Evolutionary conservation across 2,113 vertebrate species (phyloP).

Genomic region (Brachionichthys hirsutus): DNA sequence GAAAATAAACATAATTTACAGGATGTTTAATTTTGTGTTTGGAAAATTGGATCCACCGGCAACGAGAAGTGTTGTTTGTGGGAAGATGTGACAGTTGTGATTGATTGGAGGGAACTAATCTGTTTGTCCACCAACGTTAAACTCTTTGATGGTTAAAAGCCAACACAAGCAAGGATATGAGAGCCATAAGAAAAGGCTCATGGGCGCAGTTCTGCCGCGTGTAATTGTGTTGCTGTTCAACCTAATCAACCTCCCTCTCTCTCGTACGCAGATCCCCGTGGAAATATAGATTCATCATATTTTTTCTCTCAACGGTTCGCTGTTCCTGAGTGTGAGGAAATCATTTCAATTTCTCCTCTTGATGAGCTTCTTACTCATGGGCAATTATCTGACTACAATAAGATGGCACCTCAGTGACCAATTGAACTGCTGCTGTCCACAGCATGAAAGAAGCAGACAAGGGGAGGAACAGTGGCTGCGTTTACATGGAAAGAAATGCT

Average conservation of each 20-base stretch:
- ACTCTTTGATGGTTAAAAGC: conserved; percentile 23
- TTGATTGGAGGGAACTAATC: conserved; percentile 62
- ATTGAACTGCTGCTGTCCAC: conserved; percentile 56
- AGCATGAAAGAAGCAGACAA: conserved; percentile 31
- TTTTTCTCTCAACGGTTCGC: conserved; percentile 66
- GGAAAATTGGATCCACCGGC: conserved; percentile 64
- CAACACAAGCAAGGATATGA: neutral
- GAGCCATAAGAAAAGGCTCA: conserved; percentile 7
- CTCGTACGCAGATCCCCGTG: conserved; percentile 69
- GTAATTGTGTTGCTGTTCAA: conserved; percentile 65
- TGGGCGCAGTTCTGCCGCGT: conserved; percentile 20
- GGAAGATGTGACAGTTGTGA: conserved; percentile 30
- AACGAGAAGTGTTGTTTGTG: conserved; percentile 42
- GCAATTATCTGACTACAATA: conserved; percentile 81
- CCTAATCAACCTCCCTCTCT: conserved; percentile 76
- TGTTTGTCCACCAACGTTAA: conserved; percentile 38
- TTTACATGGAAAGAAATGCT: no score
- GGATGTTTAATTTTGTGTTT: conserved; percentile 69
- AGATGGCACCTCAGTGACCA: conserved; percentile 69
- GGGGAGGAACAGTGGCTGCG: conserved; percentile 9
- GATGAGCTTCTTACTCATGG: conserved; percentile 80
- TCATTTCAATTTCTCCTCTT: conserved; percentile 81
- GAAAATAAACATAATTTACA: conserved; percentile 70
- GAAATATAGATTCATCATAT: conserved; percentile 70
- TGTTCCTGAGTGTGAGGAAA: conserved; percentile 75